Base-by-base conservation (phyloP, 2,113 vertebrate species). In the Cervus canadensis region DNA sequence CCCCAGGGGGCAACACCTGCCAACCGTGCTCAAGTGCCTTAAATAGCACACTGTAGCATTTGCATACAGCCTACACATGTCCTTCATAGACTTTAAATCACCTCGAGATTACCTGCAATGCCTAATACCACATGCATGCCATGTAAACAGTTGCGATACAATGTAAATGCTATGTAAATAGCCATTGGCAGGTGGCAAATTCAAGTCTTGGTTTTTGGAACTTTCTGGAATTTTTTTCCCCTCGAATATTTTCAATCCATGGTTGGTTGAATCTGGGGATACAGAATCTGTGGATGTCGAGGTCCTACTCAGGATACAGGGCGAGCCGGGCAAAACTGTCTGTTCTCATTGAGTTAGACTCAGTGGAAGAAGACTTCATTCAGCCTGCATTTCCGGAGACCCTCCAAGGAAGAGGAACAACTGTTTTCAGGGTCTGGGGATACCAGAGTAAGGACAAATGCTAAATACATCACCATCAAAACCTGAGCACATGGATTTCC, bases 311-410 rank as follows among this genome's bases (percentile, higher is more conserved):
- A 1, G 57, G 4, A 23, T 4, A 6, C 0, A 6, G 45, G 28
- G 4, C 28, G 14, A 54, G 52, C 19, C 0, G 23, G 33, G 48
- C 64, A 45, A 54, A 23, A 7, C 4, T 1, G 14, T 12, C 30
- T 0, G 45, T 16, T 21, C 86, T 17, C 57, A 1, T 19, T 0
- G 0, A 21, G 74, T 15, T 7, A 10, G 6, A 43, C 30, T 60
- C 50, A 0, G 7, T 1, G 17, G 1, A 0, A 40, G 21, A 14
- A 36, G 62, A 17, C 4, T 1, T 21, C 26, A 4, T 30, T 3
- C 5, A 15, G 59, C 6, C 50, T 33, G 36, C 62, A 3, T 19
- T 14, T 43, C 12, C 3, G 17, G 45, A 82, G 60, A 30, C 21
- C 16, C 48, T 30, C 36, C 3, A 1, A 2, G 59, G 67, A 26